phyloP scores from a whole-genome alignment of 2,888 invertebrate genomes.

The Agrotis exclamationis region DNA sequence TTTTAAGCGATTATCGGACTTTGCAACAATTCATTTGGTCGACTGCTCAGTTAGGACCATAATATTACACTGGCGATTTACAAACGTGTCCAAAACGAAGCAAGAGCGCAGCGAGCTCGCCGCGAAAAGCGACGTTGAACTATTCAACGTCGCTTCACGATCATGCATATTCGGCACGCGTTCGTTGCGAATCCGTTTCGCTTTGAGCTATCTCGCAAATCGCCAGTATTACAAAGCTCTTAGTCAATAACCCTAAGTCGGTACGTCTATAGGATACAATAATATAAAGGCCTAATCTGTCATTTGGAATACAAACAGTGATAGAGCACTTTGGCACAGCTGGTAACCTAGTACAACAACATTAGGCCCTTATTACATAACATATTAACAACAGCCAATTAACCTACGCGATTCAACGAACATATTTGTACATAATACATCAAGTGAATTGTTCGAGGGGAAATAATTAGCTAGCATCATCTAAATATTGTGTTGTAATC shows the following conservation, averaged over 20 bases:
- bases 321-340: conserved; percentile 80
- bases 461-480: conserved; percentile 65
- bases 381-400: conserved; percentile 64
- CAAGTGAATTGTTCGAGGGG: conserved; percentile 56
- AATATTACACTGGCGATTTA: too few species aligned
- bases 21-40: conserved; percentile 41
- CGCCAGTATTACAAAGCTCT: too few species aligned
- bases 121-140: too few species aligned
- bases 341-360: conserved; percentile 75
- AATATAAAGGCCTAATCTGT: conserved; percentile 63
- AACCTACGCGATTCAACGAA: conserved; percentile 61
- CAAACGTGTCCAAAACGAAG: too few species aligned
- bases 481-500: conserved; percentile 50
- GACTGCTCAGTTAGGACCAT: conserved; percentile 33
- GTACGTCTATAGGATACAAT: conserved; percentile 44
- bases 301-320: conserved; percentile 61
- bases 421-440: conserved; percentile 64
- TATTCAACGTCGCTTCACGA: too few species aligned
- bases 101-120: too few species aligned
- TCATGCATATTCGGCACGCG: too few species aligned
- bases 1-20: conserved; percentile 50
- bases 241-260: conserved; percentile 41
- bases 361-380: conserved; percentile 71
- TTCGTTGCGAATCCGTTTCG: too few species aligned
- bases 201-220: too few species aligned